phyloP scores from a whole-genome alignment of 2,113 vertebrate genomes.

The Pachypanchax playfairii region DNA sequence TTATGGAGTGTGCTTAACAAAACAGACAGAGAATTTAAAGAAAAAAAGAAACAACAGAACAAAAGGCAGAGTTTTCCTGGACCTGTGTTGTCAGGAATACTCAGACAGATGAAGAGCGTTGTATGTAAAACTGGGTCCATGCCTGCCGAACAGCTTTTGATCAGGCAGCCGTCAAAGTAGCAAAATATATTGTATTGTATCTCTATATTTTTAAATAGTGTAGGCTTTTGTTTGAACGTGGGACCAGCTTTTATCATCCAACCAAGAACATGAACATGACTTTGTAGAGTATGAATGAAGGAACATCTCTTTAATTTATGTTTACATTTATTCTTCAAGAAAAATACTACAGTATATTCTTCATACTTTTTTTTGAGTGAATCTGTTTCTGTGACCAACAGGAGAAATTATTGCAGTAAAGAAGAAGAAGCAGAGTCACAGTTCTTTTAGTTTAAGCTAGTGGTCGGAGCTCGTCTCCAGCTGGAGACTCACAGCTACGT shows the following conservation, averaged over 20 bases:
- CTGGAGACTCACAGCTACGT: too few relatives aligned
- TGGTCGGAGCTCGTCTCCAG: constrained; percentile 27
- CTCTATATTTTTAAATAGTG: constrained; percentile 70
- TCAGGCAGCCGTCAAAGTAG: constrained; percentile 73
- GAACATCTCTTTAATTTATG: constrained; percentile 59
- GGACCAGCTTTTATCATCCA: constrained; percentile 68
- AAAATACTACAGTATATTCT: constrained; percentile 44
- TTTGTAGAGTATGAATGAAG: constrained; percentile 62
- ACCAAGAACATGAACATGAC: constrained; percentile 51
- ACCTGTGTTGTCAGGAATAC: constrained; percentile 58
- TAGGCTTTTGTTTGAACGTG: constrained; percentile 68
- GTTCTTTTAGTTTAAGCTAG: constrained; percentile 14
- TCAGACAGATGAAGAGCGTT: constrained; percentile 66
- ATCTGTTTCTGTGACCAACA: constrained; percentile 35
- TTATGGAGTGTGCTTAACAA: constrained; percentile 54
- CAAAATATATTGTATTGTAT: constrained; percentile 69
- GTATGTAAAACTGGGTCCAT: constrained; percentile 60
- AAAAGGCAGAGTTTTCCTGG: constrained; percentile 33
- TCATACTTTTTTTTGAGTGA: constrained; percentile 23
- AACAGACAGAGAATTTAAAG: constrained; percentile 8
- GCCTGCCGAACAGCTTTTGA: constrained; percentile 58
- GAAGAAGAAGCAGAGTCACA: constrained; percentile 29
- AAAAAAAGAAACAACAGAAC: constrained; percentile 13
- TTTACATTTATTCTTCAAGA: constrained; percentile 62
- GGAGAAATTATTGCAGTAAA: constrained; percentile 16